Percentiles rank a stretch among this genome's conserved stretches.
phyloP scores from a whole-genome alignment of 53 echinoderm and acorn worm species.

The Stichopus horrens region DNA sequence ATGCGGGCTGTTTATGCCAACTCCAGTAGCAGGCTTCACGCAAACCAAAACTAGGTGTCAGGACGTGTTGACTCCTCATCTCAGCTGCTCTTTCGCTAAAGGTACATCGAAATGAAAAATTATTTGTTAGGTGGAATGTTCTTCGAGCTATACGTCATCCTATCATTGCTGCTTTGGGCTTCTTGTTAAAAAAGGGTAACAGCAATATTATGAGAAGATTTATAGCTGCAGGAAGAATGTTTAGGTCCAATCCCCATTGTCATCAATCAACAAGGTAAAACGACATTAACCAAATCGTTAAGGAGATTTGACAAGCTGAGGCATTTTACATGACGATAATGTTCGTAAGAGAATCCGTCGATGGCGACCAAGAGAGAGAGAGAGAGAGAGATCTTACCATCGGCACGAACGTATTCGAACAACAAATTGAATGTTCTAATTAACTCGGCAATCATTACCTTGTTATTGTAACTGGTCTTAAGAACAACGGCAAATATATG shows the following conservation, averaged over 20 bases:
- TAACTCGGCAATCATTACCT: too few species aligned
- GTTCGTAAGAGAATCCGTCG: not conserved
- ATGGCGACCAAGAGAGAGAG: too few species aligned
- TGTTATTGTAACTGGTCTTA: too few species aligned
- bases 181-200: not conserved
- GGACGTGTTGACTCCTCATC: not conserved
- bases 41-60: slow-evolving; percentile 5
- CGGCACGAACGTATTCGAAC: too few species aligned
- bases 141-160: slow-evolving; percentile 2
- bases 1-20: slow-evolving; percentile 6
- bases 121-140: slow-evolving; percentile 7
- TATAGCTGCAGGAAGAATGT: not conserved
- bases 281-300: slow-evolving; percentile 6
- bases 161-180: not conserved
- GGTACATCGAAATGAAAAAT: slow-evolving; percentile 21
- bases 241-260: not conserved
- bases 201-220: slow-evolving; percentile 5
- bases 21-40: not conserved
- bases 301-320: slow-evolving; percentile 1
- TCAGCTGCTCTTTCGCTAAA: not conserved
- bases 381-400: too few species aligned
- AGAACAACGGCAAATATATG: too few species aligned
- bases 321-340: not conserved
- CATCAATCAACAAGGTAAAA: not conserved
- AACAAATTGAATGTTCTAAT: too few species aligned